These are phyloP conservation scores for Drosophila tristis DNA, from an alignment of 1,140 invertebrate species.

Conservation along the genomic window DNA sequence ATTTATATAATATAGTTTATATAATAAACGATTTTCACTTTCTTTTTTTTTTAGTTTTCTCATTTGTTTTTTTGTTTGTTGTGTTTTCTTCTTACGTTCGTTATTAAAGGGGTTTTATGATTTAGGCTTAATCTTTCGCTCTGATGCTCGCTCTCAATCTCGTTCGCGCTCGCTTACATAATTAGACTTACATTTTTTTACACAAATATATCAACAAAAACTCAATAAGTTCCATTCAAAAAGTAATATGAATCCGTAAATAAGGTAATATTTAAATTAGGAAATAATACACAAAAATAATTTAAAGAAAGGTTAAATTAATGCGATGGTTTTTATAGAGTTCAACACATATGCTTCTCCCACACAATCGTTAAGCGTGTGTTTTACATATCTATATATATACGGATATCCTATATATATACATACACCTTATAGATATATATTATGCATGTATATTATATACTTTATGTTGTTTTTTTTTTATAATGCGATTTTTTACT, in stretches of 20 bases:
- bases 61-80: slow-evolving; percentile 18
- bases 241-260: slow-evolving; percentile 38
- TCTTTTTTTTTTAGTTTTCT: slow-evolving; percentile 33
- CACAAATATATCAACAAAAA: slow-evolving; percentile 74
- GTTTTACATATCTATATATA: slow-evolving; percentile 9
- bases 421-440: slow-evolving; percentile 9
- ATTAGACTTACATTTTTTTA: slow-evolving; percentile 49
- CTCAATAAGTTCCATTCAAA: slow-evolving; percentile 67
- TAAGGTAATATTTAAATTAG: slow-evolving; percentile 57
- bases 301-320: slow-evolving; percentile 80
- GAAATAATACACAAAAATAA: slow-evolving; percentile 67
- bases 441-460: slow-evolving; percentile 29
- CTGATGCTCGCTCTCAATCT: slow-evolving; percentile 1
- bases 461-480: slow-evolving; percentile 28
- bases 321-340: slow-evolving; percentile 83
- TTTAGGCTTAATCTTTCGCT: no score
- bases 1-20: slow-evolving; percentile 70
- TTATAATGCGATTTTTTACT: slow-evolving; percentile 6
- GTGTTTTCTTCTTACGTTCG: slow-evolving; percentile 19
- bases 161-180: slow-evolving; percentile 41
- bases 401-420: slow-evolving; percentile 4
- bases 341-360: slow-evolving; percentile 49
- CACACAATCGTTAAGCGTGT: not conserved
- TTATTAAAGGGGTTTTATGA: no score
- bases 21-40: slow-evolving; percentile 77